These are phyloP conservation scores for Ochropleura plecta DNA, from an alignment of 2,888 invertebrate genomes.

Conservation along the genomic window DNA sequence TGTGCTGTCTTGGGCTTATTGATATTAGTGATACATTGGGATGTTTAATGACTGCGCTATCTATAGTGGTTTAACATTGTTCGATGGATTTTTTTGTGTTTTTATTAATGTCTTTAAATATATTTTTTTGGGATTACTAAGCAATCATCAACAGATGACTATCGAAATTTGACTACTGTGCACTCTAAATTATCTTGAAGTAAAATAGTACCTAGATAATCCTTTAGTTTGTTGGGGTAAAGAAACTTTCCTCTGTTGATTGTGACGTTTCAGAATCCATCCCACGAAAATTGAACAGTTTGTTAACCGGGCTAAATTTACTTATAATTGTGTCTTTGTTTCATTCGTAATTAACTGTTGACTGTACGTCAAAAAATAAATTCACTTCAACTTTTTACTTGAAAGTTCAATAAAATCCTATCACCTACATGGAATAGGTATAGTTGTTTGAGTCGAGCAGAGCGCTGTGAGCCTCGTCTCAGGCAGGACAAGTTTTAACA, in stretches of 20 bases:
- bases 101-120: background rate
- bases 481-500: conserved; percentile 64
- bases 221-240: background rate
- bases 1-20: background rate
- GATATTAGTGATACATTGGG: conserved; percentile 1
- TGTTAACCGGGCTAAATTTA: background rate
- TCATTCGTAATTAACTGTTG: background rate
- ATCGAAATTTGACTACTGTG: no score
- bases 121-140: no score
- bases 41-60: background rate
- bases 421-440: conserved; percentile 16
- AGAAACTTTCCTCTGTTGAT: background rate
- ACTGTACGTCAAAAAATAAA: background rate
- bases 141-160: no score
- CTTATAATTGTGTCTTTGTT: background rate
- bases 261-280: background rate
- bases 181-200: background rate
- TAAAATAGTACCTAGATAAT: background rate
- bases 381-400: background rate
- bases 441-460: conserved; percentile 11
- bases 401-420: conserved; percentile 40
- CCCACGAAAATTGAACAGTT: background rate
- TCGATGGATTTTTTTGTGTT: background rate
- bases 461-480: conserved; percentile 7
- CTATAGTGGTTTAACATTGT: background rate